Evolutionary conservation across 1,140 invertebrate genomes (phyloP).

Genomic region (Zeugodacus cucurbitae): DNA sequence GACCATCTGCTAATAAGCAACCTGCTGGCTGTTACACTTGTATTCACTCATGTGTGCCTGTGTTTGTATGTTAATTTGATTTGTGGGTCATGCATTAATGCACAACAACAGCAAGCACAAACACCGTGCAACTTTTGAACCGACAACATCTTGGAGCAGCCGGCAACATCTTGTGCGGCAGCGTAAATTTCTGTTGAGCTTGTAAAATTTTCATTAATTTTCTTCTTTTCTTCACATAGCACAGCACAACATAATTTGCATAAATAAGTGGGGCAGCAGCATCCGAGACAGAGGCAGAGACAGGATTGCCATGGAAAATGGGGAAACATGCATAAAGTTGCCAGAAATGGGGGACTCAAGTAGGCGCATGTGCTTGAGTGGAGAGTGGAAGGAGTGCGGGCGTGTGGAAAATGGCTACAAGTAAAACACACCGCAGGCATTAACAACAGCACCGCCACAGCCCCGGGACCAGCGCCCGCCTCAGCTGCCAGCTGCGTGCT

Average conservation of each 20-base stretch:
- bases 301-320: neutral
- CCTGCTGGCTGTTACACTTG: neutral
- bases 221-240: neutral
- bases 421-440: neutral
- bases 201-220: neutral
- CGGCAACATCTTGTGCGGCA: neutral
- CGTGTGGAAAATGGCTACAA: neutral
- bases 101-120: neutral
- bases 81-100: neutral
- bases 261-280: neutral
- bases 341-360: neutral
- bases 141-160: neutral
- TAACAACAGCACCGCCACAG: neutral
- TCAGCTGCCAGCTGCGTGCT: neutral
- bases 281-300: neutral
- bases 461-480: neutral
- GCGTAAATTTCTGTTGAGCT: conserved; percentile 9
- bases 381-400: neutral
- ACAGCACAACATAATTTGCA: conserved; percentile 1
- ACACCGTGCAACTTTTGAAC: neutral
- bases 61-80: neutral
- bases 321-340: neutral
- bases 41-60: neutral
- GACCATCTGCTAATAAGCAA: conserved; percentile 16
- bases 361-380: neutral